Evolutionary conservation across 2,113 vertebrate genomes (phyloP), one percentile per base, ranked within the genome.

Genomic region (Acrocephalus kingi): DNA sequence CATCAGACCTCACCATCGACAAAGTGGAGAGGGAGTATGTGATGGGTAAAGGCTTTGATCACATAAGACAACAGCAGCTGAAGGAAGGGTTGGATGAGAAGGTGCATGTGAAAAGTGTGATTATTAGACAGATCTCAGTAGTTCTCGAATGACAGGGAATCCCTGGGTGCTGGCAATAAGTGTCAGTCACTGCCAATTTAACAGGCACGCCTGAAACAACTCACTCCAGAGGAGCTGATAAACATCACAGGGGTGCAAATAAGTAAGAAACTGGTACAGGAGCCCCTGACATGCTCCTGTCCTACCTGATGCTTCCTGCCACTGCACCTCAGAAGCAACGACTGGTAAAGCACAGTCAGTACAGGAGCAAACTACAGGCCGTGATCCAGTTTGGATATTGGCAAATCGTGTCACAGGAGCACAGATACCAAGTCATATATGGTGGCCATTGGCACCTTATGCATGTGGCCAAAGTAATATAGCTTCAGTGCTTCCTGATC

Each of bases 171-270:
- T 4, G 1, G 85, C 90, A 92, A 54, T 94, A 86, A 95, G 37
- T 96, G 96, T 96, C 96, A 96, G 90, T 93, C 92, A 92, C 79
- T 71, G 85, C 33, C 94, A 92, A 71, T 94, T 94, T 94, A 94
- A 95, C 68, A 72, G 76, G 54, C 63, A 67, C 0, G 0, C 48
- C 79, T 92, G 92, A 83, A 96, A 96, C 93, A 92, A 75, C 93
- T 93, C 88, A 92, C 41, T 96, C 61, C 28, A 21, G 67, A 80
- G 71, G 22, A 90, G 75, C 48, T 74, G 72, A 41, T 22, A 90
- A 90, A 74, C 17, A 55, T 6, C 22, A 58, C 64, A 81, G 20
- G 23, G 31, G 49, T 77, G 48, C 14, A 58, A 78, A 74, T 55
- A 45, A 93, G 52, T n/a, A 88, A 46, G 67, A 77, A 95, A 63